Conservation (phyloP, 1,140 invertebrate species). For the Drosophila carrolli region DNA sequence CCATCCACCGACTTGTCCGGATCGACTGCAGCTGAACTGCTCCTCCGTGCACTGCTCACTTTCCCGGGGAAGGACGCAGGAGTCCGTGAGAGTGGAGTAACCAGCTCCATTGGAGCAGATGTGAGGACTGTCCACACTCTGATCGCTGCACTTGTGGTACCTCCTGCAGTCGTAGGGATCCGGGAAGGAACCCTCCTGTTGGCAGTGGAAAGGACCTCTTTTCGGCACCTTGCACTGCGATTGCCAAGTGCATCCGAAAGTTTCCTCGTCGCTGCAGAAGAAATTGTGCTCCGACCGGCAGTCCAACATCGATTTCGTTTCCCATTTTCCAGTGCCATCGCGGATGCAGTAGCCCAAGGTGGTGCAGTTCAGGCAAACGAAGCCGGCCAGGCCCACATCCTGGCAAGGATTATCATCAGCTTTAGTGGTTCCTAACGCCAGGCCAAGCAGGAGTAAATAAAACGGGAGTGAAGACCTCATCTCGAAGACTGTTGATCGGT, state of each 20-base stretch:
- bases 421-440: slow-evolving; percentile 3
- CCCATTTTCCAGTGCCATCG: slow-evolving; percentile 51
- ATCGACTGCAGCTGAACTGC: slow-evolving; percentile 61
- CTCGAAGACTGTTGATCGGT: slow-evolving; percentile 25
- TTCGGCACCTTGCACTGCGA: slow-evolving; percentile 52
- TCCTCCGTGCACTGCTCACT: slow-evolving; percentile 48
- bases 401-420: slow-evolving; percentile 60
- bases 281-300: slow-evolving; percentile 61
- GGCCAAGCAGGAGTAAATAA: slow-evolving; percentile 3
- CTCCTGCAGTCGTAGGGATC: slow-evolving; percentile 82
- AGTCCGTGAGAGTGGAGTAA: slow-evolving; percentile 50
- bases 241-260: slow-evolving; percentile 65
- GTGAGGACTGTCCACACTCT: slow-evolving; percentile 45
- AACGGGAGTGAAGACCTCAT: slow-evolving; percentile 31
- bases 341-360: slow-evolving; percentile 63
- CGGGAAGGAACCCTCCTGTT: slow-evolving; percentile 72
- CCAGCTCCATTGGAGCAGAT: slow-evolving; percentile 63
- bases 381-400: slow-evolving; percentile 55
- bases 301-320: slow-evolving; percentile 48
- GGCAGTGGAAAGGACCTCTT: slow-evolving; percentile 69
- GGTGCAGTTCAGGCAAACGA: slow-evolving; percentile 68
- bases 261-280: slow-evolving; percentile 72
- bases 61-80: slow-evolving; percentile 53
- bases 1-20: slow-evolving; percentile 69
- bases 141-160: slow-evolving; percentile 78